A percentile compares a stretch with the other conserved stretches of the same genome.
Evolutionary conservation across 2,888 invertebrate species (phyloP).

Genomic region (Anorthoa munda): DNA sequence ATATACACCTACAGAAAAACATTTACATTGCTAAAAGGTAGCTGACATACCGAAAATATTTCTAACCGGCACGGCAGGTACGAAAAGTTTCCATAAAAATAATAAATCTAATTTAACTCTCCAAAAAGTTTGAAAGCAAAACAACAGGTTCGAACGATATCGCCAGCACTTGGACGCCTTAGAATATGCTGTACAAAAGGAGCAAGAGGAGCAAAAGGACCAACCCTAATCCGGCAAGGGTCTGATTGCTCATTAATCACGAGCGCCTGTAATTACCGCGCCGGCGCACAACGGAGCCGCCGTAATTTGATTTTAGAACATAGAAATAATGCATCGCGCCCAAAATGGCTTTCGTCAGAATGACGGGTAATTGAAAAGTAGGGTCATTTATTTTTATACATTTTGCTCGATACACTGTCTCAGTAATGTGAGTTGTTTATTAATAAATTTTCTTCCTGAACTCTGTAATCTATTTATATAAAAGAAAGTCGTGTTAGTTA

Average conservation of each 20-base stretch:
- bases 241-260: constrained; percentile 90
- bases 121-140: constrained; percentile 69
- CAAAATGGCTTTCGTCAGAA: constrained; percentile 67
- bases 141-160: constrained; percentile 65
- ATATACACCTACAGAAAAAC: constrained; percentile 12
- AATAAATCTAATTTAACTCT: constrained; percentile 72
- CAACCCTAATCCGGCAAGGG: constrained; percentile 80
- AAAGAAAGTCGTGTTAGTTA: no score
- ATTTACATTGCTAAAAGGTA: constrained; percentile 39
- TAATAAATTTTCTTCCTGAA: background rate
- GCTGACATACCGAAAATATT: constrained; percentile 49
- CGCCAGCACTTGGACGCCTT: constrained; percentile 66
- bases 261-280: constrained; percentile 85
- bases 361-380: constrained; percentile 61
- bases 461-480: no score
- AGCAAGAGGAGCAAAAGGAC: constrained; percentile 61
- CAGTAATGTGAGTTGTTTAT: background rate
- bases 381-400: constrained; percentile 48
- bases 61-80: constrained; percentile 51
- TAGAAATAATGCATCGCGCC: constrained; percentile 80
- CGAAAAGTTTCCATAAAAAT: constrained; percentile 65
- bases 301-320: constrained; percentile 86
- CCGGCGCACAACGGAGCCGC: constrained; percentile 76
- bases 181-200: constrained; percentile 71
- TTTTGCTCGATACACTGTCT: constrained; percentile 12